phyloP scores from a whole-genome alignment of 2,113 vertebrate species.

The Tachysurus vachellii region DNA sequence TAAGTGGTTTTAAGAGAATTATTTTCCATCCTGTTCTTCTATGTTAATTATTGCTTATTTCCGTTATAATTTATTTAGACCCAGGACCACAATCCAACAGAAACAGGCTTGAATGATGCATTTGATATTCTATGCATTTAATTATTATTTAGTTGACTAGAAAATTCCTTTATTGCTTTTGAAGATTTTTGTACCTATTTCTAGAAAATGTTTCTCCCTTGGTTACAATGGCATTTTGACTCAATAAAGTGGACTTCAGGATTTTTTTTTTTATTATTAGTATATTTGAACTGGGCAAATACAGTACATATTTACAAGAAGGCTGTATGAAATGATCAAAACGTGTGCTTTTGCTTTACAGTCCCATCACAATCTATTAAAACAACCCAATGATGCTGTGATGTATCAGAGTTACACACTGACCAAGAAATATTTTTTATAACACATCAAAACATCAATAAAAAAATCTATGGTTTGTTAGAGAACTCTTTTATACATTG shows the following conservation, averaged over 20 bases:
- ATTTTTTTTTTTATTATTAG: neutral
- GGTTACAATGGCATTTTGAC: slow-evolving; percentile 47
- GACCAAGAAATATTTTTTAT: neutral
- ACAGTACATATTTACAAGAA: neutral
- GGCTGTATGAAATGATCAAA: neutral
- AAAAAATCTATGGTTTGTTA: neutral
- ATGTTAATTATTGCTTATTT: slow-evolving; percentile 21
- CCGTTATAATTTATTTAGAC: slow-evolving; percentile 35
- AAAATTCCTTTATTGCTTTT: slow-evolving; percentile 48
- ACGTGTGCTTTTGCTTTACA: neutral
- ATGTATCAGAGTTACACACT: neutral
- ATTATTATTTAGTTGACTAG: slow-evolving; percentile 46
- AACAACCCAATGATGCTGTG: slow-evolving; percentile 1
- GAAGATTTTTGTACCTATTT: slow-evolving; percentile 55
- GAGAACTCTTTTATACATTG: neutral
- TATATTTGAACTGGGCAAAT: neutral
- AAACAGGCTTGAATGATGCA: slow-evolving; percentile 40
- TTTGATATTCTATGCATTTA: slow-evolving; percentile 54
- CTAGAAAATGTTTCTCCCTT: slow-evolving; percentile 42
- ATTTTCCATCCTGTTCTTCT: slow-evolving; percentile 30
- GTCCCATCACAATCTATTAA: neutral
- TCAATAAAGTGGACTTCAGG: slow-evolving; percentile 52
- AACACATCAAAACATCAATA: neutral
- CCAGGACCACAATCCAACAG: slow-evolving; percentile 42
- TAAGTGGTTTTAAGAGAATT: slow-evolving; percentile 15